A percentile compares a stretch with the other conserved stretches of the same genome.
Evolutionary conservation across 2,888 invertebrate species (phyloP).

Genomic region (Drepana falcataria): DNA sequence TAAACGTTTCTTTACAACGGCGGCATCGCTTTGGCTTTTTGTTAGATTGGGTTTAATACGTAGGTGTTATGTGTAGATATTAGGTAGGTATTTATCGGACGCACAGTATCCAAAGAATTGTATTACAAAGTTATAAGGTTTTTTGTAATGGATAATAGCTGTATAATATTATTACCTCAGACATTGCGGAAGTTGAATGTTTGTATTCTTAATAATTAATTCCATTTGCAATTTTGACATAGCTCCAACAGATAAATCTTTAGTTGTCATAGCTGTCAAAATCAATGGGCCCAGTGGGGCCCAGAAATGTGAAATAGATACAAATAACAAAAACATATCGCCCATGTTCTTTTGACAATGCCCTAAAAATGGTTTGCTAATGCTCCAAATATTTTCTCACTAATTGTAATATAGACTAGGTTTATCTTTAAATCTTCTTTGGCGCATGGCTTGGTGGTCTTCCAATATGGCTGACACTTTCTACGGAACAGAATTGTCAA

Average conservation of each 20-base stretch:
- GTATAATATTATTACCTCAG: neutral
- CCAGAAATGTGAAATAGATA: neutral
- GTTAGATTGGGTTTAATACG: slow-evolving; percentile 47
- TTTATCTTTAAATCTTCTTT: slow-evolving; percentile 49
- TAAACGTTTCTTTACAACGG: slow-evolving; percentile 46
- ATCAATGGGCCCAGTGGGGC: neutral
- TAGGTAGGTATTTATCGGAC: slow-evolving; percentile 39
- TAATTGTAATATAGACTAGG: slow-evolving; percentile 66
- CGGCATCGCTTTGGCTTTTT: slow-evolving; percentile 65
- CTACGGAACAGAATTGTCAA: slow-evolving; percentile 66
- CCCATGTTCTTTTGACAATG: slow-evolving; percentile 4
- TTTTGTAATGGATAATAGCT: slow-evolving; percentile 3
- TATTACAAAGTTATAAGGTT: slow-evolving; percentile 4
- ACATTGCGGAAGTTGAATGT: neutral
- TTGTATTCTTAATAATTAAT: neutral
- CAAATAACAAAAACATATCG: neutral
- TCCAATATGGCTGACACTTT: slow-evolving; percentile 59
- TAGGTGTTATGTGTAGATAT: slow-evolving; percentile 51
- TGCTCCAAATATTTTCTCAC: slow-evolving; percentile 44
- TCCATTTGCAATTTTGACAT: too few species aligned
- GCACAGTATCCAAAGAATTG: slow-evolving; percentile 23
- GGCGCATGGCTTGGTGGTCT: slow-evolving; percentile 61
- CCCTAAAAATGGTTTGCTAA: neutral
- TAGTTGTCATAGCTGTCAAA: neutral
- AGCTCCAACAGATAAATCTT: too few species aligned